Evolutionary conservation across 2,888 invertebrate species (phyloP), one percentile per base, ranked within the genome.

Genomic region (Euplagia quadripunctaria): DNA sequence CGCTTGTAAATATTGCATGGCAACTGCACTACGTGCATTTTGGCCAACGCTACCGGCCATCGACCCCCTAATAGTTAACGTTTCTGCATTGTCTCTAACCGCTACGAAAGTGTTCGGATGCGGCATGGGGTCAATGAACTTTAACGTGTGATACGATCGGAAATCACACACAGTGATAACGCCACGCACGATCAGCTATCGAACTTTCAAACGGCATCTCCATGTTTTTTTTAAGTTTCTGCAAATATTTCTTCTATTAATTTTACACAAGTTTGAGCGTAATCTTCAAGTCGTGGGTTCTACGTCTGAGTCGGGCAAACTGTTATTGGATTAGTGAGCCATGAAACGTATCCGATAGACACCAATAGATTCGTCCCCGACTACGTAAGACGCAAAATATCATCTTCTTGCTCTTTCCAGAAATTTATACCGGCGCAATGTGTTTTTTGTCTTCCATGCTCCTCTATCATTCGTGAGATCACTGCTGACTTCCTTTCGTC

Each of bases 41-140:
- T 65, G 73, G 76, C 72, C 68, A 76, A 73, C 78, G 74, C 79
- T 73, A 75, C 68, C 78, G 84, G 75, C 52, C 79, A 63, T 68
- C 68, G 81, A 84, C 78, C 83, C 72, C 75, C 67, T 72, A 64
- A 78, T 71, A 78, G 75, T 78, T 79, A 77, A 72, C 83, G 79
- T 84, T 86, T 82, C 79, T 74, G 77, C 79, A 84, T 81, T 75
- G 82, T 81, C 75, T 83, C 78, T 81, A 78, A 75, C 74, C 70
- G 75, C 71, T 52, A 72, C 72, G 83, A 87, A 87, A 88, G 85
- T 88, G 84, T 81, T 85, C 84, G 81, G 83, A 84, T 84, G 84
- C 79, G 82, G 82, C 78, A 80, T 82, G 82, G 86, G 85, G 87
- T 85, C 86, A 87, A 83, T 87, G 89, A 90, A 87, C 91, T 69